A percentile compares a stretch with the other conserved stretches of the same genome.
These are phyloP conservation scores for Mesoclemmys tuberculata DNA, from an alignment of 2,113 vertebrate species.

Conservation along the genomic window DNA sequence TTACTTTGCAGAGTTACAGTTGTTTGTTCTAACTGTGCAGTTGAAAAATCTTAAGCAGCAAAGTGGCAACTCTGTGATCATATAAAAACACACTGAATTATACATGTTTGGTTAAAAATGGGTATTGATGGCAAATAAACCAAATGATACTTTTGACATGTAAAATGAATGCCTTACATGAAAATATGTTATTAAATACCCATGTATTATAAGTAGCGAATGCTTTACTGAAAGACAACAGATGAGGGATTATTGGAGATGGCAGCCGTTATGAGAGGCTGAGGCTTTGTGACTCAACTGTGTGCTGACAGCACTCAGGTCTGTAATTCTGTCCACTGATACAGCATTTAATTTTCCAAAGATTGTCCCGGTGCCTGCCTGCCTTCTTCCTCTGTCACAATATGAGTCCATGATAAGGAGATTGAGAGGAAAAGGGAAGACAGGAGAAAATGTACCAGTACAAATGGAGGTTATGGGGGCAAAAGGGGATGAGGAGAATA, in stretches of 20 bases:
- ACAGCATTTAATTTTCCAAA: neutral
- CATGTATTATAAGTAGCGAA: neutral
- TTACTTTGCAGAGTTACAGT: neutral
- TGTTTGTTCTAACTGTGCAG: neutral
- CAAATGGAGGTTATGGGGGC: neutral
- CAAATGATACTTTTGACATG: neutral
- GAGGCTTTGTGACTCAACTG: accelerated
- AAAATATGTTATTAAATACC: neutral
- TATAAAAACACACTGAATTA: neutral
- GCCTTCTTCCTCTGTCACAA: neutral
- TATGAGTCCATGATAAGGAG: neutral
- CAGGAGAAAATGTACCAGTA: neutral
- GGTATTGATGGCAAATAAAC: neutral
- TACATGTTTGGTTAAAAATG: neutral
- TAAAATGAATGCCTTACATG: neutral
- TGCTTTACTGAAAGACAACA: neutral
- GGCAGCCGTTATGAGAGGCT: neutral
- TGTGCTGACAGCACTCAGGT: neutral
- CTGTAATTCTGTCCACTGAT: neutral
- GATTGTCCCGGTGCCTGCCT: neutral
- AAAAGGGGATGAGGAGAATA: neutral
- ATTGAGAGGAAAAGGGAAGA: neutral
- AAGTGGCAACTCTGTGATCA: neutral
- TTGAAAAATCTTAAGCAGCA: neutral
- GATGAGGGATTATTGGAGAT: neutral